Evolutionary conservation across 2,113 vertebrate species (phyloP).

Genomic region (Nettapus auritus): DNA sequence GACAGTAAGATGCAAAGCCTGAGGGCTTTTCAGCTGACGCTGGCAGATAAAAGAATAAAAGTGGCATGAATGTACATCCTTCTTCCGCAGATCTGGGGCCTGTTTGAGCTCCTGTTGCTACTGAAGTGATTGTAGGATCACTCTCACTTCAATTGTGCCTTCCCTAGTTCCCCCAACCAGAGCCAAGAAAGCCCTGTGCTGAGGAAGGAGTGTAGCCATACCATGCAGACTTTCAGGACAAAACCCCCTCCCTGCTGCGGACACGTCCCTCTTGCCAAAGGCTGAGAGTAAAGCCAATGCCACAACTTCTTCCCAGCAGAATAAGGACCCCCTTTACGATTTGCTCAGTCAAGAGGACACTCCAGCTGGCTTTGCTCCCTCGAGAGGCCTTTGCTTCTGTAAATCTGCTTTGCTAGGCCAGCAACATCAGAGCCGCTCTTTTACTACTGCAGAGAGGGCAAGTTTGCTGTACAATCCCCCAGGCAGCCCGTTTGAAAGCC

Average conservation of each 20-base stretch:
- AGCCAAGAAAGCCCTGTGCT: not conserved
- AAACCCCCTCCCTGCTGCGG: not conserved
- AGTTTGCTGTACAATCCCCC: not conserved
- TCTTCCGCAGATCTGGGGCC: not conserved
- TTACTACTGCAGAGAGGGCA: not conserved
- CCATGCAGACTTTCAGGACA: not conserved
- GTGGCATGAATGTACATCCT: not conserved
- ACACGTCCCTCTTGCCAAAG: not conserved
- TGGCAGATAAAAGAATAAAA: not conserved
- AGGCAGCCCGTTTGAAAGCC: slow-evolving; percentile 34
- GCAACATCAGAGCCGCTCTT: not conserved
- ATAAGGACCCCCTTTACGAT: slow-evolving; percentile 35
- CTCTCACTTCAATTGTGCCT: not conserved
- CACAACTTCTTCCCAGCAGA: slow-evolving; percentile 48
- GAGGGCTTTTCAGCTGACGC: not conserved
- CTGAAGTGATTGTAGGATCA: not conserved
- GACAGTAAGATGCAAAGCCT: not conserved
- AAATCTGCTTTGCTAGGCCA: not conserved
- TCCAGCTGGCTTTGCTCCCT: slow-evolving; percentile 47
- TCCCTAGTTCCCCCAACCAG: not conserved
- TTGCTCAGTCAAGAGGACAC: slow-evolving; percentile 40
- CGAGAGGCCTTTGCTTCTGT: not conserved
- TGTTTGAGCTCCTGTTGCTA: not conserved
- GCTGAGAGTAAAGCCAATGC: slow-evolving; percentile 7
- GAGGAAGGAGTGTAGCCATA: not conserved